phyloP scores from a whole-genome alignment of 2,113 vertebrate genomes.

The Scophthalmus maximus region DNA sequence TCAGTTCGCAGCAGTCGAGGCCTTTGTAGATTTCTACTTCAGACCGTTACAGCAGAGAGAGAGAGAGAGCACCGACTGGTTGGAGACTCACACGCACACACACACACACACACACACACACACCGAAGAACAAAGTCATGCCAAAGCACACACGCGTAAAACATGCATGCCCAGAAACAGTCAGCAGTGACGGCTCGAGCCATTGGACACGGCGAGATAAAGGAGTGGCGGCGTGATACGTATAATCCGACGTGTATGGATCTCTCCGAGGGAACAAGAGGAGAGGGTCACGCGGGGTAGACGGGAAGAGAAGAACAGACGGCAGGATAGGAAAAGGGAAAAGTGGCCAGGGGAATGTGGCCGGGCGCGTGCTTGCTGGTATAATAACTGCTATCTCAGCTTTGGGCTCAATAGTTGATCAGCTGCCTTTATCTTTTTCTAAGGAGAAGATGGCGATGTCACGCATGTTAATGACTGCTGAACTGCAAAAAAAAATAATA shows the following conservation, averaged over 20 bases:
- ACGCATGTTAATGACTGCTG: slow-evolving; percentile 50
- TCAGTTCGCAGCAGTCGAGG: slow-evolving; percentile 47
- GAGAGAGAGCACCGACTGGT: slow-evolving; percentile 28
- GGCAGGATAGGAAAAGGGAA: background rate
- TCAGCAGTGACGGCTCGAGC: background rate
- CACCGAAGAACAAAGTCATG: slow-evolving; percentile 5
- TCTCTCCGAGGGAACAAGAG: background rate
- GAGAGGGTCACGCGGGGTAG: background rate
- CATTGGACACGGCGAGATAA: slow-evolving; percentile 3
- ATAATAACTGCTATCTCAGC: slow-evolving; percentile 53
- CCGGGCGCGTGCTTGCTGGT: background rate
- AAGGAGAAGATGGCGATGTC: slow-evolving; percentile 37
- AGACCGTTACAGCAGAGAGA: slow-evolving; percentile 62
- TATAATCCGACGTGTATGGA: slow-evolving; percentile 21
- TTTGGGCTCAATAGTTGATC: slow-evolving; percentile 57
- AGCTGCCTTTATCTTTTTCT: slow-evolving; percentile 49
- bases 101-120: slow-evolving; percentile 1
- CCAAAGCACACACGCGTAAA: background rate
- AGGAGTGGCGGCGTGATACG: background rate
- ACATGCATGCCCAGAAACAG: slow-evolving; percentile 8
- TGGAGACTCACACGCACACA: slow-evolving; percentile 1
- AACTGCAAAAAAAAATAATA: slow-evolving; percentile 30
- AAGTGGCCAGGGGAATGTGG: background rate
- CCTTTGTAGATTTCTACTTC: slow-evolving; percentile 67
- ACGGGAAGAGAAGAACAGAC: slow-evolving; percentile 5